Base-by-base conservation (phyloP, 2,797 vertebrate genomes). In the Erpetoichthys calabaricus region DNA sequence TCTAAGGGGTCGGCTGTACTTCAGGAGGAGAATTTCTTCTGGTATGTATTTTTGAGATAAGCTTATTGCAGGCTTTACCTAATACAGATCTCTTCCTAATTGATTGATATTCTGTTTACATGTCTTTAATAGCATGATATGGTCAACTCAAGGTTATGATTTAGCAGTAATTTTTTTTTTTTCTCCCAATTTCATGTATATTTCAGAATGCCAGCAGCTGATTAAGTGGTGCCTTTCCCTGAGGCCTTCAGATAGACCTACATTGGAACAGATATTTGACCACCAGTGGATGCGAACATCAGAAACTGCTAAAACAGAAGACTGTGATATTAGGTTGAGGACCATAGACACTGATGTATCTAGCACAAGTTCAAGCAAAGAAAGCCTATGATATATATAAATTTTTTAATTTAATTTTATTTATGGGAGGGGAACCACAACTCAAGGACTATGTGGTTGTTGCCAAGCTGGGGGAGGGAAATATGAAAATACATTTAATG, bases 201-300 rank as follows among this genome's bases (percentile, higher is more conserved):
- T 61, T 25, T 0, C 75, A 99, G 95, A 92, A 72, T 99, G 95
- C 78, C 92, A 97, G 76, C 90, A 99, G 68, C 82, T 99, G 70
- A 94, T 99, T 64, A 91, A 90, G 77, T 97, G 92, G 93, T 99
- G 95, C 78, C 87, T 99, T 77, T 89, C 91, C 63, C 71, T 91
- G 79, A 84, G 94, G 75, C 95, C 95, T 54, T 97, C 94, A 0
- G 94, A 97, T 75, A 83, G 94, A 75, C 95, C 95, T 62, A 90
- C 91, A 6, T 81, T 99, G 67, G 95, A 98, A 78, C 94, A 99
- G 78, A 95, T 99, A 45, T 88, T 91, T 43, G 88, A 93, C 66
- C 95, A 99, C 71, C 86, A 86, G 43, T 99, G 95, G 95, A 90
- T 99, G 89, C 80, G 88, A 61, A 80, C 80, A 63, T 66, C 83